Evolutionary conservation across 1,140 invertebrate species (phyloP), one percentile per base, ranked within the genome.

Genomic region (Scaptomyza graminum): DNA sequence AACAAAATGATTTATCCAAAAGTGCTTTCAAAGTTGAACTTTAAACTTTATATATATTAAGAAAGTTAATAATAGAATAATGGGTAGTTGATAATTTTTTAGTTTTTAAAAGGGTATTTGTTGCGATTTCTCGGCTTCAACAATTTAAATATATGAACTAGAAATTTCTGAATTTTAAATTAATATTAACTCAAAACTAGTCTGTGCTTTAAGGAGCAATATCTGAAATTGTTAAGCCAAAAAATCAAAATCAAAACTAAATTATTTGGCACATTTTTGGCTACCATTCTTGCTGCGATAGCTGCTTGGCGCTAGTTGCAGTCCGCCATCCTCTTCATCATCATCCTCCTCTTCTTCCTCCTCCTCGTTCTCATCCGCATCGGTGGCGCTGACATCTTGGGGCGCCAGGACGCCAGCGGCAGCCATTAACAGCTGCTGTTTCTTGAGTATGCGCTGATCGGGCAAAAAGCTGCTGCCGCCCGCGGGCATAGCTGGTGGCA

Each of bases 381-480:
- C 46, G 44, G 28, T 16, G 64, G 65, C 46, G 52, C 50, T 60
- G 5, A 12, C 37, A 9, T 37, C 18, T 2, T 54, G 25, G 51
- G 75, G 59, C 13, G 73, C 57, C 59, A 88, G 68, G 0, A 88
- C 83, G 5, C 89, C 89, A 9, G 89, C 89, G 18, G 89, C 89
- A 3, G 85, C 76, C 73, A 90, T 83, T 2, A 90, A 51, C 28
- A 90, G 68, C 22, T 89, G 81, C 34, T 91, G 90, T 13, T 91
- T 91, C 22, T 91, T 90, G 1, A 90, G 68, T 34, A 90, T 90
- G n/a, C 80, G 79, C 51, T 90, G 79, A 70, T 90, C 89, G 34
- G 90, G 90, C 57, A 90, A 50, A 50, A 90, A 91, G 39, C 90
- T 91, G 41, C 82, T 87, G 18, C 82, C 82, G 2, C 82, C 82